Percentiles rank a stretch among this genome's conserved stretches.
Conservation (phyloP, 2,113 vertebrate genomes). For the Spilogale gracilis region DNA sequence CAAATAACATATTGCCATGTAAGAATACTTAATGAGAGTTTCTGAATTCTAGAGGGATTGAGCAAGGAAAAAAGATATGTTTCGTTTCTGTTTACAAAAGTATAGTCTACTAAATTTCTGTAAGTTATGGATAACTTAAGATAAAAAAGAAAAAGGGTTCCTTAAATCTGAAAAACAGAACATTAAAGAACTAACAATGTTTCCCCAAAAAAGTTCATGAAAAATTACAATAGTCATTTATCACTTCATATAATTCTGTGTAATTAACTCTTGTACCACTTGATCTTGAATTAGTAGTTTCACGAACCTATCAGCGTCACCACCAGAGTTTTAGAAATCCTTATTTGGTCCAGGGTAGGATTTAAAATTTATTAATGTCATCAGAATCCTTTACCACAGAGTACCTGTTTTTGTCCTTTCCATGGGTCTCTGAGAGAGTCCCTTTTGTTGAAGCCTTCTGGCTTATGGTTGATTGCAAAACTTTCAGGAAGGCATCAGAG, state of each 20-base stretch:
- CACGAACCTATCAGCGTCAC: neutral
- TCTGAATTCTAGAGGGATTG: slow-evolving; percentile 8
- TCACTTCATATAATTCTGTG: neutral
- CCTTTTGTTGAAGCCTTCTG: neutral
- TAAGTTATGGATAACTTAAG: neutral
- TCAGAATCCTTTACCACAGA: neutral
- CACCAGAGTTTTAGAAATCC: neutral
- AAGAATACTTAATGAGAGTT: slow-evolving; percentile 22
- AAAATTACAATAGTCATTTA: neutral
- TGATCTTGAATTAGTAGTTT: neutral
- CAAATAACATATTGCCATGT: neutral
- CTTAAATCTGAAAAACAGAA: slow-evolving; percentile 2
- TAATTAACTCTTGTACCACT: neutral
- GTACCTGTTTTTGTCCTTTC: neutral
- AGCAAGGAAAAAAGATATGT: neutral
- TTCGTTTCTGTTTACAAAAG: neutral
- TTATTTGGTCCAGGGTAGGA: neutral
- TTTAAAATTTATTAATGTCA: neutral
- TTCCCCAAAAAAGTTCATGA: neutral
- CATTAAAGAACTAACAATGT: neutral
- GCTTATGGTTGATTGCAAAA: neutral
- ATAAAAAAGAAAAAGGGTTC: neutral
- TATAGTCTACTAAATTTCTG: neutral
- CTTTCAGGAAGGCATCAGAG: slow-evolving; percentile 6
- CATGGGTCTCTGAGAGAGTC: neutral